Base-by-base conservation (phyloP, 2,888 invertebrate species). In the Abrostola tripartita region DNA sequence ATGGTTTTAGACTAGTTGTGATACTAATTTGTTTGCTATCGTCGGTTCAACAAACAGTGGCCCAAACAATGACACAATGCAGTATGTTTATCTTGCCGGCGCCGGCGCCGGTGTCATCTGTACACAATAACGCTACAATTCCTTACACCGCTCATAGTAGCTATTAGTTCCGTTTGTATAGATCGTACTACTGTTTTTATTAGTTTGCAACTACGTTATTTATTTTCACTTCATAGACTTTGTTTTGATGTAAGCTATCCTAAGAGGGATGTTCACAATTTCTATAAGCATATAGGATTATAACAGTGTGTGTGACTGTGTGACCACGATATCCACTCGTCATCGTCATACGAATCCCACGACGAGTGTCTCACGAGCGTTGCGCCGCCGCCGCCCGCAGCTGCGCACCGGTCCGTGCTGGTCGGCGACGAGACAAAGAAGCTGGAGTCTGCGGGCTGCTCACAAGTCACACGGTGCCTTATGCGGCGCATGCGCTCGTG, bases 381-480 rank as follows among this genome's bases (percentile, higher is more conserved):
- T n/a, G n/a, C n/a, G n/a, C n/a, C n/a, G n/a, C n/a, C n/a, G n/a
- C n/a, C n/a, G n/a, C n/a, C n/a, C n/a, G n/a, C n/a, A n/a, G n/a
- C n/a, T n/a, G n/a, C n/a, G n/a, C n/a, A n/a, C n/a, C n/a, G n/a
- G n/a, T n/a, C 12, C 47, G 47, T 14, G 14, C n/a, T 51, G 38
- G 63, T 41, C 66, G 67, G 61, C 61, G 52, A 71, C 64, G 61
- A 67, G 38, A 68, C 42, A 67, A 67, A 68, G 62, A 64, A 63
- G 47, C 52, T 36, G 68, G 36, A 71, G 70, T 58, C 24, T 40
- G 78, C 84, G 80, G 81, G 24, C 4, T 24, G 24, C 24, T 24
- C 71, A 9, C 66, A 81, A 72, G 82, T 83, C 82, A 83, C 59
- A 81, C 60, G 67, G 58, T 52, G 58, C 57, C 83, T 71, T 84